Base-by-base conservation (phyloP, 2,113 vertebrate species). In the Odobenus rosmarus region DNA sequence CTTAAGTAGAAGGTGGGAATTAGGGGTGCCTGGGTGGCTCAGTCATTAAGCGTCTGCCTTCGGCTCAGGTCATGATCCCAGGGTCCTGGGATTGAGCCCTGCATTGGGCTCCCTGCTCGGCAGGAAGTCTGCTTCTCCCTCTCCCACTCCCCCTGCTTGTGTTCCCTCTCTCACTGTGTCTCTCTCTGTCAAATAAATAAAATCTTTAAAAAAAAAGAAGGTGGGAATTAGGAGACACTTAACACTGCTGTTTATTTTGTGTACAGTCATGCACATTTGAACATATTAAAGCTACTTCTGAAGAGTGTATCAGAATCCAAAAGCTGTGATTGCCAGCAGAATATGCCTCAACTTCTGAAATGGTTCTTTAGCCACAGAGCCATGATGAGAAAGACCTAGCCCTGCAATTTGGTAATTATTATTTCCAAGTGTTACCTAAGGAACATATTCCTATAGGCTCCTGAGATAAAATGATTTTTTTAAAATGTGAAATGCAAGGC, bases 361-460 rank as follows among this genome's bases (percentile, higher is more conserved):
- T 9, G 42, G 36, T 57, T 26, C 85, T 62, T 46, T 18, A 62
- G 83, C 46, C 46, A 2, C 59, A 74, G 39, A 23, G 55, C 49
- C 36, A n/a, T 57, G 12, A 8, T 0, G 39, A 33, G 74, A 31
- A 64, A 51, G 42, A 33, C 26, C 14, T 62, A 51, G 21, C n/a
- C 23, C 53, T 7, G 1, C 31, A 9, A 12, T 36, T 24, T 55
- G 33, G 8, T 26, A 16, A 9, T 91, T 51, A 42, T 18, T 80
- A 19, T 93, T 84, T 69, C 49, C n/a, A 49, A 74, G 36, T 53
- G n/a, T 90, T 93, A 90, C 28, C 74, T 51, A 36, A 42, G 67
- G 26, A 85, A 64, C 19, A 28, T 19, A 39, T 62, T 33, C 31
- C 13, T 39, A 80, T 33, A 61, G 62, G 19, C 39, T 94, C 12